phyloP scores from a whole-genome alignment of 2,113 vertebrate genomes.

The Plotosus lineatus region DNA sequence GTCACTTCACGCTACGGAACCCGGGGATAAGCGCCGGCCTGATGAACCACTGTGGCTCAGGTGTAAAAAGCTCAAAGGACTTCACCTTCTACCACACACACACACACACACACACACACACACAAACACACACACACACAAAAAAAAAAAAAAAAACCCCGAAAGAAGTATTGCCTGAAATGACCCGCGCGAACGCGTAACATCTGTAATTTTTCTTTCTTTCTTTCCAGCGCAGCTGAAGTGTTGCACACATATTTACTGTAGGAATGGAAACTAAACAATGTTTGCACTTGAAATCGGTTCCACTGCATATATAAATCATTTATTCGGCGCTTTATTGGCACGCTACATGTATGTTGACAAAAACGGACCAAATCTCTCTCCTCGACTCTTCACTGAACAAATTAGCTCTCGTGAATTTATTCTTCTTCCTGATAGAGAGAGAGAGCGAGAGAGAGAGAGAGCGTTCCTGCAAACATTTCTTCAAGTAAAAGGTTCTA shows the following conservation, averaged over 20 bases:
- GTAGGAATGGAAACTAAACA: constrained; percentile 53
- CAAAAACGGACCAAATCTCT: neutral
- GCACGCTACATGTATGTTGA: neutral
- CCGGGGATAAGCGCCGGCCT: too few species aligned
- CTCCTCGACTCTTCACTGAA: constrained; percentile 48
- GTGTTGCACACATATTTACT: constrained; percentile 43
- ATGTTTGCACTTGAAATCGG: constrained; percentile 57
- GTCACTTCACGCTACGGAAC: too few species aligned
- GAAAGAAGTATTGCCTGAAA: constrained; percentile 36
- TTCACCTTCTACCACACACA: too few species aligned
- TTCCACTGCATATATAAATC: constrained; percentile 48
- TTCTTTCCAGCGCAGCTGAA: constrained; percentile 52
- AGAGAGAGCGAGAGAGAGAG: constrained; percentile 76
- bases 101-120: too few species aligned
- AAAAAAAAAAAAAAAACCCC: too few species aligned
- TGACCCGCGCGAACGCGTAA: neutral
- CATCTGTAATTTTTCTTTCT: constrained; percentile 50
- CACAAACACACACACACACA: too few species aligned
- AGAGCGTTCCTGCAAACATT: constrained; percentile 74
- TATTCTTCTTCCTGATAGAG: constrained; percentile 69
- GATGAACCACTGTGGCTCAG: too few species aligned
- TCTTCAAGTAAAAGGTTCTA: constrained; percentile 58
- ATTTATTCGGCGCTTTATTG: neutral
- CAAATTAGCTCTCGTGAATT: constrained; percentile 63
- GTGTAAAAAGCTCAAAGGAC: too few species aligned